Base-by-base conservation (phyloP, 2,797 vertebrate species). In the Phoebastria nigripes region DNA sequence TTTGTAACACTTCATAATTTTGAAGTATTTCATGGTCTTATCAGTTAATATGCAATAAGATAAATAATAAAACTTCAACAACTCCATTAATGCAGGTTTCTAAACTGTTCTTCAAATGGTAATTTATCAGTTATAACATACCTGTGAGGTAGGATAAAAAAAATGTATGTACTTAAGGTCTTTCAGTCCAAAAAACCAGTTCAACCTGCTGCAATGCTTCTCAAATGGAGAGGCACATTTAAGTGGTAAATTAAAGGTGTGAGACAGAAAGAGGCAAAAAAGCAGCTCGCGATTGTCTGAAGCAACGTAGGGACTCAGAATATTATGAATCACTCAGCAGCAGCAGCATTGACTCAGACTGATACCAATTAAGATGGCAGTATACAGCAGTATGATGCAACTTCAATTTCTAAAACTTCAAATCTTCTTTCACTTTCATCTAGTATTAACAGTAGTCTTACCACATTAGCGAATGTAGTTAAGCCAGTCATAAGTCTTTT, bases 291-390 rank as follows among this genome's bases (percentile, higher is more conserved):
- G 0, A 58, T 31, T 51, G 55, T 67, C 52, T 87, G 61, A 84
- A 87, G 33, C 26, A 78, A 35, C 1, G 5, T 7, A n/a, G 8
- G n/a, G 31, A 44, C 21, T 62, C 31, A 33, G 52, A 71, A 74
- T 35, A 49, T 59, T 39, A 82, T 2, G 2, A 85, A 55, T 47
- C 73, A 35, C 44, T 71, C 58, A 55, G 46, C 15, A 71, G 63
- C 51, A 81, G 83, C 17, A 67, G 29, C 62, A 72, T 2, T 73
- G 56, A 41, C 49, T 76, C 70, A 46, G 37, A 61, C 21, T 62
- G 24, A 63, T 0, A 35, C 63, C 0, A 0, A 51, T 55, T 71
- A 85, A 76, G 41, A 59, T 44, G 29, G 44, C 33, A 80, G 7
- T 15, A 83, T 5, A 54, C 22, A 85, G 42, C 56, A 74, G 13